Evolutionary conservation across 92 coral and sea anemone genomes (phyloP), one percentile per base, ranked within the genome.

Genomic region (Virgularia gustaviana): DNA sequence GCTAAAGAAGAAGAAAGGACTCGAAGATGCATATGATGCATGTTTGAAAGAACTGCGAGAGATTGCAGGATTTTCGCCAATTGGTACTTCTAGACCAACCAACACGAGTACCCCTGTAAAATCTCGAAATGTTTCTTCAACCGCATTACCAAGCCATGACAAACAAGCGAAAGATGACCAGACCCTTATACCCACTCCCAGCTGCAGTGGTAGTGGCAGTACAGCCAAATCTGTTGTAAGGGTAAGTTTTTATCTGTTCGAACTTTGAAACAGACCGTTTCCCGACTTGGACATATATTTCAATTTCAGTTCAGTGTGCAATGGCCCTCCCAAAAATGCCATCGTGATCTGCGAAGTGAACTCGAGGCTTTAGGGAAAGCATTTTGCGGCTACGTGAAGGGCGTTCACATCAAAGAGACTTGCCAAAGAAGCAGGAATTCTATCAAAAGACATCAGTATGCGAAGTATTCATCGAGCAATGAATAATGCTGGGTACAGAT

Each of bases 251-350:
- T 43, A 43, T 43, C 13, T 13, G 20, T 2, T 13, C 1, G 20
- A 13, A 43, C 4, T 43, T 43, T 4, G 20, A 4, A 43, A 4
- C 13, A 1, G 20, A 16, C 51, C 20, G 1, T 43, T 0, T 4
- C 51, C 1, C n/a, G 13, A 13, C 13, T 13, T 13, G 13, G 51
- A 2, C 13, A 43, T 43, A 43, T 4, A 13, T 43, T 13, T 43
- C 20, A 16, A 4, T 13, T 53, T 53, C 27, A 25, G 62, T 6
- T 55, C 31, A 25, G 34, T 7, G 34, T 55, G 8, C 4, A 12
- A 25, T 55, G 62, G 62, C 62, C 62, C 8, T 55, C 62, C 4
- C 62, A 55, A 55, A 55, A 33, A 25, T 36, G 61, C 4, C 61
- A 36, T 55, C 62, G 29, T 55, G 31, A 55, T 9, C 62, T 55